Base-by-base conservation (phyloP, 2,797 vertebrate species). In the Fistularia commersonii region DNA sequence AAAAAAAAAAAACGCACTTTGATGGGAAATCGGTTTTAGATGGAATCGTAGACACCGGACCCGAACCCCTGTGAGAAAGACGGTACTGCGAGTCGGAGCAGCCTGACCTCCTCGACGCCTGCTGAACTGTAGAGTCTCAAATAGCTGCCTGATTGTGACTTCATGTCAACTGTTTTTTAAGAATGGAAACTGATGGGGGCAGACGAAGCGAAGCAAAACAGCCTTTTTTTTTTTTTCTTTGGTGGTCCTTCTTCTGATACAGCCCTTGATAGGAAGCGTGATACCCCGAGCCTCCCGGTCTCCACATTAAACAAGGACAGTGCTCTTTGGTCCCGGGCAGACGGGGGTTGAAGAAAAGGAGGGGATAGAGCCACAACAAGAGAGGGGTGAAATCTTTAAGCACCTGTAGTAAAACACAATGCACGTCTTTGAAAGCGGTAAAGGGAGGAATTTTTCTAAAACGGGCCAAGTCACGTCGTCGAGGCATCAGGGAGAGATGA, bases 381-480 rank as follows among this genome's bases (percentile, higher is more conserved):
- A 46, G 53, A 53, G 45, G 49, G 41, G 41, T 8, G 71, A 72
- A 70, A 66, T 57, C 69, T 85, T 76, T 72, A 85, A 89, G 83
- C 89, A 91, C 89, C 88, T 90, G 87, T 77, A 88, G 82, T 62
- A 76, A 79, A 87, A 86, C 82, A 90, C 90, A 91, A 90, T 83
- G 80, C 77, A 47, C 1, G 14, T 72, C 77, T 89, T 77, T 67
- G 64, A 87, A 89, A 90, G 90, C 80, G 85, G 72, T 44, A 49
- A 63, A 54, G 42, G 47, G 49, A 86, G 86, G 88, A 88, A 87
- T 90, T 86, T 89, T 57, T 66, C 68, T 13, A 45, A 84, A 89
- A 84, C 79, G 85, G 76, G 87, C 87, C 86, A 87, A 88, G 89
- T 92, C 90, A 90, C 79, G 87, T 91, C 86, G 77, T 66, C 81